Evolutionary conservation across 64 coral and sea anemone species (phyloP), one percentile per base, ranked within the genome.

Genomic region (Orbicella faveolata): DNA sequence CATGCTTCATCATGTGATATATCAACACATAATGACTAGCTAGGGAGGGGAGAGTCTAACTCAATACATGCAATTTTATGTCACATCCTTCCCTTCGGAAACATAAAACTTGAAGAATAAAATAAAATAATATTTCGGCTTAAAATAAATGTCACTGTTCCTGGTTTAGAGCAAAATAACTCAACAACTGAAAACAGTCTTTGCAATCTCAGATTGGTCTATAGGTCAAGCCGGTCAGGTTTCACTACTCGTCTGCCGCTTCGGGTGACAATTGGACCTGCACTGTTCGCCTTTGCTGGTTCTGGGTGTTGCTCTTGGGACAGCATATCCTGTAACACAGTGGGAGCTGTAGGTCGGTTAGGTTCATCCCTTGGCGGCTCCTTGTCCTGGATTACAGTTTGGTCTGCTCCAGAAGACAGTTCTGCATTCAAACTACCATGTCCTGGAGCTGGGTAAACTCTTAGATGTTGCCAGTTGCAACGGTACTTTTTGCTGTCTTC

Each of bases 381-480:
- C 21, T 33, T 61, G 20, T 51, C 57, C 53, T 54, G 51, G 17
- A 9, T n/a, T 15, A 2, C 21, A 33, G 44, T 23, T 44, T 51
- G 21, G 68, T 64, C 62, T 19, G 15, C 62, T 15, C 62, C 14
- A 19, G 15, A 12, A 12, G 62, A 12, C 62, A 64, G 62, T 64
- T 64, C 62, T 64, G 7, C 62, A 34, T 75, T 75, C 41, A 52
- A 16, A 35, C 66, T 73, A 75, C 10, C 41, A 25, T 36, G 73
- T 48, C 69, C 66, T 7, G 53, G 69, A 4, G 84, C 68, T 26
- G 84, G 84, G 63, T 36, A 70, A 21, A 87, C 84, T 87, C 37
- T 41, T 51, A 79, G 20, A 68, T 89, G 88, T 52, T 52, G 88
- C 21, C 76, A 20, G 41, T 80, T 87, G 20, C 20, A 1, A 44